Base-by-base conservation (phyloP, 2,113 vertebrate genomes). In the Sorex fumeus region DNA sequence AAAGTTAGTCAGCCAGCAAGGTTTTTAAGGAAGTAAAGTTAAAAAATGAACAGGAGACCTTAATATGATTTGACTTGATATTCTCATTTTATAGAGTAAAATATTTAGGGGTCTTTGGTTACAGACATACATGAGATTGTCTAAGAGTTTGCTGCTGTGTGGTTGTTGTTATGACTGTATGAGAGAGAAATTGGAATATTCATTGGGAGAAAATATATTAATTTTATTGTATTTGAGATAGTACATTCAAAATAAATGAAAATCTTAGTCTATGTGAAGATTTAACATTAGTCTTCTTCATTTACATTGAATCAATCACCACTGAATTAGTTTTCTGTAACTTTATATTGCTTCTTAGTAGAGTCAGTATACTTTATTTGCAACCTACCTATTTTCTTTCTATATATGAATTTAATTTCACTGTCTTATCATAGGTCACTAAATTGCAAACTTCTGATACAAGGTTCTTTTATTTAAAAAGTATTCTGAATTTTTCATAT, bases 301-400 rank as follows among this genome's bases (percentile, higher is more conserved):
- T 50, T 92, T 88, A 78, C 43, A 43, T 4, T 82, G 40, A 62
- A 19, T 83, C 27, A 64, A n/a, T 77, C 32, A 64, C n/a, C 10
- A 34, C 21, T 53, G 28, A 93, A 94, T 84, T 78, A 88, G 77
- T 89, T 91, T 94, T 79, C 91, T 90, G 3, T 82, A 87, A 80
- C 19, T 72, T 69, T 40, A 40, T 40, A 53, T 67, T 11, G 36
- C 62, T 69, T 66, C 9, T 53, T 78, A 79, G 47, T 62, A 21
- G 34, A 47, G 6, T 16, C 53, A 78, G 15, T 50, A 34, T 60
- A 60, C 19, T 60, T 4, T 82, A 60, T 75, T 74, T 57, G 50
- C 21, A 88, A 15, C 5, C 19, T 40, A 6, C 50, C 25, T 90
- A 19, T 47, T 3, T 93, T 2, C 2, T 92, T 79, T 79, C 25